Base-by-base conservation (phyloP, 37 sponge, comb jelly and placozoan species). In the Oscarella lobularis region DNA sequence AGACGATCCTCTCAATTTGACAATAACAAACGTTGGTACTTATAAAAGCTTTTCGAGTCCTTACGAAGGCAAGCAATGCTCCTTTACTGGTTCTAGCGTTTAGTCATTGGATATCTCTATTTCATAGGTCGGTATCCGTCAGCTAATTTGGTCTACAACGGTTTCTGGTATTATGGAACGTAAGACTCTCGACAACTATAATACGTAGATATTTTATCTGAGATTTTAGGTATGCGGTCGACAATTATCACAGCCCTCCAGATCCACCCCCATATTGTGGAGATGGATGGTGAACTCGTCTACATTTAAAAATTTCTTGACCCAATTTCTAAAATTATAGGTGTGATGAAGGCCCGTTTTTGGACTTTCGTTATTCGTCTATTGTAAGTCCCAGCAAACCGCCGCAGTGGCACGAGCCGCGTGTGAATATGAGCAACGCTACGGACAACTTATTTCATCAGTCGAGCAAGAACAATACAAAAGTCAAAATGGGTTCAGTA, bases 91-190 rank as follows among this genome's bases (percentile, higher is more conserved):
- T n/a, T n/a, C n/a, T n/a, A n/a, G n/a, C n/a, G n/a, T n/a, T n/a
- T n/a, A n/a, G n/a, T n/a, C n/a, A n/a, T n/a, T n/a, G n/a, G n/a
- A n/a, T n/a, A n/a, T n/a, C n/a, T n/a, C n/a, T n/a, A n/a, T n/a
- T n/a, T n/a, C 60, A 48, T 48, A 48, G 60, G 60, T 48, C 60
- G 60, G 9, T 48, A 48, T 48, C 60, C 60, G 20, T 48, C 60
- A 48, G 60, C 60, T 48, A 48, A 48, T 48, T 48, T 48, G 9
- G 60, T 48, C 60, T 20, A 48, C 20, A 9, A 48, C 9, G 60
- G 60, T 27, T 9, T 48, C 20, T 48, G 60, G 60, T 48, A 48
- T 48, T 48, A 48, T 48, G 60, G 60, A 48, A 48, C 60, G 60
- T 48, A 48, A 48, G 60, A 48, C 9, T 27, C 60, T 27, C 20